These are phyloP conservation scores for Heliconius congener DNA, from an alignment of 1,140 invertebrate genomes.

Conservation along the genomic window DNA sequence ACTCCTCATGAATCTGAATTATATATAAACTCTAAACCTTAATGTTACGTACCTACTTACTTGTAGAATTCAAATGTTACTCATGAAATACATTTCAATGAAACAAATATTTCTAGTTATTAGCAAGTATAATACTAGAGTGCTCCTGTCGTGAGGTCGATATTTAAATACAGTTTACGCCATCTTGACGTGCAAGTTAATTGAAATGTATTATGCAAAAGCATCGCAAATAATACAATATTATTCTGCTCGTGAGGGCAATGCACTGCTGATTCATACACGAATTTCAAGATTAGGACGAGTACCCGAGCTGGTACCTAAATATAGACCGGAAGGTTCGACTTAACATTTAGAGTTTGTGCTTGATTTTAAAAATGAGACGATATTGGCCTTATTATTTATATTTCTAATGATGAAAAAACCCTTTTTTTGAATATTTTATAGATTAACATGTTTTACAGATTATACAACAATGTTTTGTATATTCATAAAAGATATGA, in stretches of 20 bases:
- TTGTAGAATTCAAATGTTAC: neutral
- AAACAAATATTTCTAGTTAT: conserved; percentile 28
- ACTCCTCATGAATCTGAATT: neutral
- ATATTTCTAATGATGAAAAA: neutral
- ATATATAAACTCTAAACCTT: too few relatives aligned
- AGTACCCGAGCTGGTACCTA: conserved; percentile 48
- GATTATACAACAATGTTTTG: too few relatives aligned
- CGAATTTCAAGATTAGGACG: conserved; percentile 60
- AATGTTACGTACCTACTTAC: neutral
- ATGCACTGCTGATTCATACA: conserved; percentile 54
- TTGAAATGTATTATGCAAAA: conserved; percentile 71
- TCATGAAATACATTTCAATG: conserved; percentile 37
- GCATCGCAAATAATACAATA: conserved; percentile 49
- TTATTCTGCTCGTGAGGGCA: conserved; percentile 44
- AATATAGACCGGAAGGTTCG: conserved; percentile 53
- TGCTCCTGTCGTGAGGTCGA: conserved; percentile 61
- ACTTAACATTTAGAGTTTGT: neutral
- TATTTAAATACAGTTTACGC: conserved; percentile 66
- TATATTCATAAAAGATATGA: too few relatives aligned
- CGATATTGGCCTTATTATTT: neutral
- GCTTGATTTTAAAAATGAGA: neutral
- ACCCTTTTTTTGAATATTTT: too few relatives aligned
- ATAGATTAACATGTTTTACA: too few relatives aligned
- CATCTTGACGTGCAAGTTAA: conserved; percentile 63
- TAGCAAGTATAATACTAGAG: conserved; percentile 53